phyloP scores from a whole-genome alignment of 2,113 vertebrate species.

The Phrynosoma platyrhinos region DNA sequence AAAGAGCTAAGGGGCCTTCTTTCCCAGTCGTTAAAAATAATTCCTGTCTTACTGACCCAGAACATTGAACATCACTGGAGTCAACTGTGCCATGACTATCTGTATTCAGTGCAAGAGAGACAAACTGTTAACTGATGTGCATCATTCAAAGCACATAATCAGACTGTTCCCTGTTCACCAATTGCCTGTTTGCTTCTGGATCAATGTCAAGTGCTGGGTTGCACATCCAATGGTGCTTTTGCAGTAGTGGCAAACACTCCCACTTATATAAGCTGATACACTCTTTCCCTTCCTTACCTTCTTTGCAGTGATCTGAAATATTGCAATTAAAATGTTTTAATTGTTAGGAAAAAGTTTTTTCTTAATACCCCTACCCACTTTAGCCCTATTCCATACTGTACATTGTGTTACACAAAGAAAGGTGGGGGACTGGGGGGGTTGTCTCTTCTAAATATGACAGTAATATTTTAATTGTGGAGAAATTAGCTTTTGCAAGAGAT shows the following conservation, averaged over 20 bases:
- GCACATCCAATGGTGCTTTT: background rate
- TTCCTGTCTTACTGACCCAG: background rate
- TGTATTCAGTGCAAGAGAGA: background rate
- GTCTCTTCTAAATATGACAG: too few species aligned
- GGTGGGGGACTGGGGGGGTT: too few species aligned
- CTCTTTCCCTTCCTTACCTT: background rate
- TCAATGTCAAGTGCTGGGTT: background rate
- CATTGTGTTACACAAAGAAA: too few species aligned
- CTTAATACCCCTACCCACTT: background rate
- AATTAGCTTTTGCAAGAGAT: too few species aligned
- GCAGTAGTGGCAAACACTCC: background rate
- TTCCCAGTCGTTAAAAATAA: conserved; percentile 32
- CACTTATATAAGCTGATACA: background rate
- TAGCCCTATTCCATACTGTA: too few species aligned
- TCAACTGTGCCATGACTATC: conserved; percentile 2
- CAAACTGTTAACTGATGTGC: background rate
- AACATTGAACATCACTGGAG: conserved; percentile 13
- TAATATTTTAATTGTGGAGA: too few species aligned
- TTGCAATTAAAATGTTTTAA: background rate
- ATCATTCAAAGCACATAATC: background rate
- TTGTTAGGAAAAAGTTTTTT: background rate
- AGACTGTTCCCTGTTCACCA: background rate
- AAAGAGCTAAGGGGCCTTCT: conserved; percentile 4
- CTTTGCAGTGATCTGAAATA: background rate
- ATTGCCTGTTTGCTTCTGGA: background rate